Conservation (phyloP, 2,113 vertebrate species). For the Ivindomyrus marchei region DNA sequence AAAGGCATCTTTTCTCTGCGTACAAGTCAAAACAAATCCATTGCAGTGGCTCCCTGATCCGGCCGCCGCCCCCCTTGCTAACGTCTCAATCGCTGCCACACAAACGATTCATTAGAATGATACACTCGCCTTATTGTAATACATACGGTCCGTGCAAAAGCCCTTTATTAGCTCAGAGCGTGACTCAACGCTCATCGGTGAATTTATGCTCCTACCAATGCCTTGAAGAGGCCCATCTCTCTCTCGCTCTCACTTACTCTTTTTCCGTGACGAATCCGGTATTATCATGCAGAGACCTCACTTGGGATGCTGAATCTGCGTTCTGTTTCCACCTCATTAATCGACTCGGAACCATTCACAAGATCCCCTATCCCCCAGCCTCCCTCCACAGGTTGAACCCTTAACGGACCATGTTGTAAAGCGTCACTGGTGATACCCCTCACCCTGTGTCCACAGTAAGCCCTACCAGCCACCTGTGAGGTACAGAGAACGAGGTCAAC, state of each 20-base stretch:
- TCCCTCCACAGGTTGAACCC: neutral
- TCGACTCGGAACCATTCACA: conserved; percentile 58
- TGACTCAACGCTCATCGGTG: conserved; percentile 58
- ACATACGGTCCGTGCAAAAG: conserved; percentile 40
- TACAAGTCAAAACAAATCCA: conserved; percentile 36
- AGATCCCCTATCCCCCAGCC: conserved; percentile 24
- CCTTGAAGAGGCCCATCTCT: conserved; percentile 48
- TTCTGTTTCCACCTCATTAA: conserved; percentile 65
- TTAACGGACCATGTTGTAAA: neutral
- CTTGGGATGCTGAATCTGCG: conserved; percentile 51
- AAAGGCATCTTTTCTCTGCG: conserved; percentile 23
- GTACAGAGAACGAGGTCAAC: neutral
- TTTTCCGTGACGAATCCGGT: conserved; percentile 59
- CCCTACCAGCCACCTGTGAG: neutral
- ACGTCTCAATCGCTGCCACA: conserved; percentile 23
- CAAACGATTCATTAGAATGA: conserved; percentile 41
- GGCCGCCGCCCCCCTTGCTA: neutral
- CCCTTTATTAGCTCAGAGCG: conserved; percentile 54
- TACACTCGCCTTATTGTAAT: conserved; percentile 54
- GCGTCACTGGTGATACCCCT: conserved; percentile 3
- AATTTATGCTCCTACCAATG: conserved; percentile 55
- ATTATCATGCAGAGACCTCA: conserved; percentile 64
- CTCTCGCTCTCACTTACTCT: conserved; percentile 30
- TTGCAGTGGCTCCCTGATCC: conserved; percentile 36
- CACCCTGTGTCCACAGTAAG: neutral